Evolutionary conservation across 2,113 vertebrate species (phyloP).

Genomic region (Ceyx cyanopectus): DNA sequence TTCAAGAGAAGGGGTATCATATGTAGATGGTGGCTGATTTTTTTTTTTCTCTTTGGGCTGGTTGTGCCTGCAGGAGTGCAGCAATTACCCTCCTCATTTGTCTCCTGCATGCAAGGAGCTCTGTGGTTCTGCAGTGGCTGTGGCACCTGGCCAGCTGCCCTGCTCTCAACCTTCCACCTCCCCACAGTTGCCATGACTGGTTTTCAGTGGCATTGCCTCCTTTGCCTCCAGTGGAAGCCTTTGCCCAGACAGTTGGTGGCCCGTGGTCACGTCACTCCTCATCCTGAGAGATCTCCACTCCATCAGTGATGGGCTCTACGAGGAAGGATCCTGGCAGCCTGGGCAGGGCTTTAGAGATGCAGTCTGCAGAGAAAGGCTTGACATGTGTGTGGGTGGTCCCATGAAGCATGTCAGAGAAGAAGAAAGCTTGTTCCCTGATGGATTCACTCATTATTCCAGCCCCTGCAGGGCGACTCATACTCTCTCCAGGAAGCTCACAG

Average conservation of each 20-base stretch:
- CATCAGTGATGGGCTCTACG: neutral
- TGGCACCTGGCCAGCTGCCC: slow-evolving; percentile 33
- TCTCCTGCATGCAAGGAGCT: neutral
- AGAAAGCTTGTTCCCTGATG: slow-evolving; percentile 58
- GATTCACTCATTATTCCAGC: slow-evolving; percentile 61
- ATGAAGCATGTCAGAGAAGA: slow-evolving; percentile 28
- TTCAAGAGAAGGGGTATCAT: neutral
- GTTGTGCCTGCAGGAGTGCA: neutral
- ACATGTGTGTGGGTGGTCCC: slow-evolving; percentile 27
- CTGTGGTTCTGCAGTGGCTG: neutral
- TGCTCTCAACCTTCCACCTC: slow-evolving; percentile 28
- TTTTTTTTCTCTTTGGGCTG: neutral
- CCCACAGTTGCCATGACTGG: neutral
- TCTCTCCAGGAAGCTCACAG: slow-evolving; percentile 51
- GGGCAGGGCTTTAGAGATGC: neutral
- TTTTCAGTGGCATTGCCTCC: slow-evolving; percentile 16
- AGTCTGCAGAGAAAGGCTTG: neutral
- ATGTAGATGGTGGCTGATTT: neutral
- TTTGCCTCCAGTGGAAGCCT: neutral
- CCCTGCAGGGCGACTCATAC: slow-evolving; percentile 56
- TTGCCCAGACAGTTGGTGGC: neutral
- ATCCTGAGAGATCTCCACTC: neutral
- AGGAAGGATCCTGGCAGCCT: neutral
- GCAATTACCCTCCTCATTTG: slow-evolving; percentile 10
- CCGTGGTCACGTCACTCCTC: neutral